Evolutionary conservation across 2,888 invertebrate species (phyloP).

Genomic region (Cerceris rybyensis): DNA sequence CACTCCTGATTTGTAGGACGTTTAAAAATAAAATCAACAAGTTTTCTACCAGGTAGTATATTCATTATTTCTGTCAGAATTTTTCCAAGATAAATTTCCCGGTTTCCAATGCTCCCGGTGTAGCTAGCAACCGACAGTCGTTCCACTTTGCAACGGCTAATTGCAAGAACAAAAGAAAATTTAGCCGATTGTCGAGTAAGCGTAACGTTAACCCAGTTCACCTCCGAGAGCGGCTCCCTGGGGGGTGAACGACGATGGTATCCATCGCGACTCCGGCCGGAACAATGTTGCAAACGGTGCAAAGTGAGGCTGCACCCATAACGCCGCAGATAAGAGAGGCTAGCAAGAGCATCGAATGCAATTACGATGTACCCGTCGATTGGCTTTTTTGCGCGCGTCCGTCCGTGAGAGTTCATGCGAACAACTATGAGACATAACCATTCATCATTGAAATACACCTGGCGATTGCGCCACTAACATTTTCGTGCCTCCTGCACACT

Average conservation of each 20-base stretch:
- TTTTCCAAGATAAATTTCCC: too few species aligned
- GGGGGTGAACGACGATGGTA: background rate
- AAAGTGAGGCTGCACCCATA: constrained; percentile 50
- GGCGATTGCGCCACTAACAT: constrained; percentile 37
- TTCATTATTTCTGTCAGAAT: too few species aligned
- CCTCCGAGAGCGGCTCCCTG: background rate
- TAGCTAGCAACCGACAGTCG: too few species aligned
- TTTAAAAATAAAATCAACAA: too few species aligned
- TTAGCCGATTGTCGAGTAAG: too few species aligned
- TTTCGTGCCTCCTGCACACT: constrained; percentile 16
- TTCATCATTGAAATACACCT: constrained; percentile 59
- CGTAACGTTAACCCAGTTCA: background rate
- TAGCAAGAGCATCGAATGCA: constrained; percentile 56
- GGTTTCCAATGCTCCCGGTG: too few species aligned
- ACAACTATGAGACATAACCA: constrained; percentile 34
- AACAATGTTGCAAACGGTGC: constrained; percentile 46
- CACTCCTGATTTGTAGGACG: too few species aligned
- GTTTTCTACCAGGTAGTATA: too few species aligned
- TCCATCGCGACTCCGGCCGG: background rate
- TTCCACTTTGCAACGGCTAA: background rate
- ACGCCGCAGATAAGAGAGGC: constrained; percentile 45
- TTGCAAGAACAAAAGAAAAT: too few species aligned
- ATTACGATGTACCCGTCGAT: constrained; percentile 62
- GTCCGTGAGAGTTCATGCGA: constrained; percentile 56
- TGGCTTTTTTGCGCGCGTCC: constrained; percentile 48